These are phyloP conservation scores for Apis florea DNA, from an alignment of 1,140 invertebrate genomes.

Conservation along the genomic window DNA sequence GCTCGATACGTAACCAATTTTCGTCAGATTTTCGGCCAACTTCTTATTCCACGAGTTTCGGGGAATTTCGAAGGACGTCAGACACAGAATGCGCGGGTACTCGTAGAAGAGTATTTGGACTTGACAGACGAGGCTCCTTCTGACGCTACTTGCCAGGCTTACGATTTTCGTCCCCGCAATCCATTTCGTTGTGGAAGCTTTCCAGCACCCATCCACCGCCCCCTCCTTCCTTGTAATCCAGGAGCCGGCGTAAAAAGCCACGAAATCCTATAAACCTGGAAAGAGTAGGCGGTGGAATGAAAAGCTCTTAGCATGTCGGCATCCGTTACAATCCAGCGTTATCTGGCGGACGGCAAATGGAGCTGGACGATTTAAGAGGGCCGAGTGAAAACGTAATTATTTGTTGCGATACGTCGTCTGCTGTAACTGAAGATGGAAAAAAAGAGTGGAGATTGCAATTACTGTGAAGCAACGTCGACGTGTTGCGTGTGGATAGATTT, in stretches of 20 bases:
- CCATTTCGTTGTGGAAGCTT: slow-evolving; percentile 45
- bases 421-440: not conserved
- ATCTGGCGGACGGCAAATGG: slow-evolving; percentile 54
- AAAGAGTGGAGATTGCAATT: no score
- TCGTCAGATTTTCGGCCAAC: not conserved
- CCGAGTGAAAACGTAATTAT: slow-evolving; percentile 71
- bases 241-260: slow-evolving; percentile 41
- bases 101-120: slow-evolving; percentile 26
- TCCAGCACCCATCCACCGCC: not conserved
- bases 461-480: not conserved
- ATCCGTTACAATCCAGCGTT: slow-evolving; percentile 58
- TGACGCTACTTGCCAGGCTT: slow-evolving; percentile 16
- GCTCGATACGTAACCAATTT: not conserved
- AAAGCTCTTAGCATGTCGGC: slow-evolving; percentile 74
- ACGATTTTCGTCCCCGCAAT: slow-evolving; percentile 38
- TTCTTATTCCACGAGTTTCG: not conserved
- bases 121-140: slow-evolving; percentile 38
- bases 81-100: not conserved
- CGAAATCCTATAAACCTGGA: slow-evolving; percentile 62
- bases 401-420: slow-evolving; percentile 42
- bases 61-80: not conserved
- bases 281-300: slow-evolving; percentile 58
- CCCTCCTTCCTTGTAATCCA: not conserved
- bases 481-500: no score
- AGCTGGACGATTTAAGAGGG: slow-evolving; percentile 72